phyloP scores from a whole-genome alignment of 2,113 vertebrate species.

The Indri indri region DNA sequence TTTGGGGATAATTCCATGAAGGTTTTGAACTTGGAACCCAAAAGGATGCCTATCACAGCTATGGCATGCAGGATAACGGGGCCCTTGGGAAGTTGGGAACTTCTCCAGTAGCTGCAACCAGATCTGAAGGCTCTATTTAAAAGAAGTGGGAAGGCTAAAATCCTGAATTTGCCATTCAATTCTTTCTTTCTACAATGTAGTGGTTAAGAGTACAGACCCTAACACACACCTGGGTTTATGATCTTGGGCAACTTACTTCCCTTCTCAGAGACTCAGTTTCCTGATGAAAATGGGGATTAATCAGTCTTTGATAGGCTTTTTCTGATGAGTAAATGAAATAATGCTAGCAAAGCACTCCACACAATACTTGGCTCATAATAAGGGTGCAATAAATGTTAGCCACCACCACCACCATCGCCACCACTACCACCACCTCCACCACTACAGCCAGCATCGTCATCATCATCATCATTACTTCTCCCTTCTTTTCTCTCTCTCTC shows the following conservation, averaged over 20 bases:
- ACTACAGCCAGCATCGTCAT: neutral
- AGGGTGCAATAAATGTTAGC: neutral
- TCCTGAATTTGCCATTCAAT: neutral
- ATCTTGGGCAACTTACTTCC: neutral
- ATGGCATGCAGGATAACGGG: neutral
- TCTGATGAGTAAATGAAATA: neutral
- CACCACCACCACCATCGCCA: neutral
- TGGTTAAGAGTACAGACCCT: neutral
- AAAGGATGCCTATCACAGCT: neutral
- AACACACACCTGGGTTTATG: neutral
- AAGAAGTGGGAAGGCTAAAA: neutral
- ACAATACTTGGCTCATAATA: neutral
- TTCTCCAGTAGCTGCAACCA: neutral
- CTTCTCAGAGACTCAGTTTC: slow-evolving; percentile 20
- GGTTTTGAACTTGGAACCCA: neutral
- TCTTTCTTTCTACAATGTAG: neutral
- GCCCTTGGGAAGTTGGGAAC: neutral
- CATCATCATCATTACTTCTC: too few species aligned
- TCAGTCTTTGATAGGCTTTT: neutral
- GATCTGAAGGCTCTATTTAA: neutral
- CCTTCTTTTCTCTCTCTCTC: neutral
- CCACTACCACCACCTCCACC: neutral
- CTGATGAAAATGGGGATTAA: neutral
- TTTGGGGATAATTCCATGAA: neutral
- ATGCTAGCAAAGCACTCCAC: neutral